Evolutionary conservation across 2,113 vertebrate genomes (phyloP), one percentile per base, ranked within the genome.

Genomic region (Xenopus borealis): DNA sequence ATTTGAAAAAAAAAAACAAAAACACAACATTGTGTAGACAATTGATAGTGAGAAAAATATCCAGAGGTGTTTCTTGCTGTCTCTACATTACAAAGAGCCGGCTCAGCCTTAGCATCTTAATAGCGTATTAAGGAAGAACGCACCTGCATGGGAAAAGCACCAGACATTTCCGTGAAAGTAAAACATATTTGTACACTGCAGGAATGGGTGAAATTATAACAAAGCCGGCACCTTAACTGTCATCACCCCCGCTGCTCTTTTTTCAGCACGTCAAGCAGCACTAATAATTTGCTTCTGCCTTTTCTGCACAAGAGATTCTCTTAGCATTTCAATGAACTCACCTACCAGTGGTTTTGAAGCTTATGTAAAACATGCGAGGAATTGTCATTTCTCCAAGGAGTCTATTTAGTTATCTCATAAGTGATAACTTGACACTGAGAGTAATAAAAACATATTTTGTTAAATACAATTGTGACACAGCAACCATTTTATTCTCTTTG

Each of bases 171-270:
- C 4, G 23, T 20, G 44, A 75, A 58, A 55, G 27, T 69, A 44
- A 76, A 69, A 76, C 58, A 55, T 69, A 63, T 69, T 76, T 76
- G 73, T 69, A 12, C 73, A 13, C 73, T 12, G 73, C 73, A 45
- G 73, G 73, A 40, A 64, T 55, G 44, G n/a, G 1, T 57, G 33
- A 47, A 23, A 45, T 55, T 69, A 62, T 63, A 76, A 46, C 58
- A 63, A 63, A 76, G 30, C 27, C 40, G 17, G 44, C 27, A 55
- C 57, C 73, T 53, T 55, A 13, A 19, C 73, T 69, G 73, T 63
- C 73, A 63, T 40, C 58, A 67, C 66, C 73, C 73, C 73, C 33
- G 58, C 73, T 27, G 66, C 27, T 69, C 66, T 19, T 20, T 40
- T 69, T 73, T 46, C 64, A 47, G 64, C 53, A 8, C 23, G 66